Evolutionary conservation across 2,113 vertebrate genomes (phyloP).

Genomic region (Lutjanus erythropterus): DNA sequence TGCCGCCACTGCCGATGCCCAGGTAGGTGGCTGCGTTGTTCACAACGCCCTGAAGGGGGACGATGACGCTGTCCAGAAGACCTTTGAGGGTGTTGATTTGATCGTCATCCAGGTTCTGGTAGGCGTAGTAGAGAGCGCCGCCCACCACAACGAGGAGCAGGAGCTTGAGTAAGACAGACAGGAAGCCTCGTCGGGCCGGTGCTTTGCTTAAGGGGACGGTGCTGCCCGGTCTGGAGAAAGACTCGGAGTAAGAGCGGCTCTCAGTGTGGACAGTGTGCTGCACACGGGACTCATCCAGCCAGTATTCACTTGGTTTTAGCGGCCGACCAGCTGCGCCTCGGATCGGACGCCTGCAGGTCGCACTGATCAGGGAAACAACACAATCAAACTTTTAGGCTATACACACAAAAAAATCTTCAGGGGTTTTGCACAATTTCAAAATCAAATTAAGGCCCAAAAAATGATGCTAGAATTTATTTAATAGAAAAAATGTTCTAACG

Average conservation of each 20-base stretch:
- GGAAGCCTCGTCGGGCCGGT: slow-evolving; percentile 67
- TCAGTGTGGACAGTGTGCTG: slow-evolving; percentile 68
- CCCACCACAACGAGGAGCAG: slow-evolving; percentile 87
- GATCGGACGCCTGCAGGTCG: slow-evolving; percentile 94
- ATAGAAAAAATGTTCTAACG: too few relatives aligned
- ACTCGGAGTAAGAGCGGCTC: slow-evolving; percentile 71
- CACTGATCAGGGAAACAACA: slow-evolving; percentile 78
- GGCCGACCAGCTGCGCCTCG: slow-evolving; percentile 94
- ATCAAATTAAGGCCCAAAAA: too few relatives aligned
- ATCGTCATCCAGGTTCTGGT: slow-evolving; percentile 92
- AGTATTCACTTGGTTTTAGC: slow-evolving; percentile 89
- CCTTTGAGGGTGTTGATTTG: slow-evolving; percentile 85
- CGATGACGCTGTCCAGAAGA: slow-evolving; percentile 69
- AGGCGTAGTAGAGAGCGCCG: slow-evolving; percentile 87
- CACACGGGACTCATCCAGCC: slow-evolving; percentile 87
- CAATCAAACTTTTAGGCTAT: background rate
- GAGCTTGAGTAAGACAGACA: slow-evolving; percentile 91
- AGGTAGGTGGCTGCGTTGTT: slow-evolving; percentile 68
- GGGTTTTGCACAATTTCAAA: too few relatives aligned
- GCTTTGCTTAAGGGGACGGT: slow-evolving; percentile 31
- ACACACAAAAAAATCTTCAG: background rate
- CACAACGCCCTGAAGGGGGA: slow-evolving; percentile 66
- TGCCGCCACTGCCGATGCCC: slow-evolving; percentile 57
- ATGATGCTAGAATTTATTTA: too few relatives aligned
- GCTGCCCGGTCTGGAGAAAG: slow-evolving; percentile 41